These are phyloP conservation scores for Heliconius charithonia DNA, from an alignment of 2,888 invertebrate species.

Conservation along the genomic window DNA sequence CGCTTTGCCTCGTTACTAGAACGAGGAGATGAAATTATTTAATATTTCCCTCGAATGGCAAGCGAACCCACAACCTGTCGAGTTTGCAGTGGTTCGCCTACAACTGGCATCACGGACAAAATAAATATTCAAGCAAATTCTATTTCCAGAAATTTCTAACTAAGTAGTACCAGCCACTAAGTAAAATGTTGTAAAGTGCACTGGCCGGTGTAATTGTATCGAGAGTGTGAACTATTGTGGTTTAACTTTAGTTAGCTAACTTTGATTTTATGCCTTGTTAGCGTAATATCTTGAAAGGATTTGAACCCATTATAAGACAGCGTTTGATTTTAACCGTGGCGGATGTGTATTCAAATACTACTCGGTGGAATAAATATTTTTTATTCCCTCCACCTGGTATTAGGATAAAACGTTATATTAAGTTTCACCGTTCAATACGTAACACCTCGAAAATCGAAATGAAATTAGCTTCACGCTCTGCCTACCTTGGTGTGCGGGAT, in stretches of 20 bases:
- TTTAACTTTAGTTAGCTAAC: constrained; percentile 39
- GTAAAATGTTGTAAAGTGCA: constrained; percentile 40
- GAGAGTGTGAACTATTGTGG: constrained; percentile 42
- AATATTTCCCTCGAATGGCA: no score
- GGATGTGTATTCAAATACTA: not conserved
- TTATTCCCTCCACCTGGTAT: not conserved
- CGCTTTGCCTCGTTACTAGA: no score
- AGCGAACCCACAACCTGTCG: no score
- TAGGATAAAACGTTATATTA: not conserved
- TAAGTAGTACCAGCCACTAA: constrained; percentile 27
- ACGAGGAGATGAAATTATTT: no score
- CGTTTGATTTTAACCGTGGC: no score
- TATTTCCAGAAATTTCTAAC: constrained; percentile 33
- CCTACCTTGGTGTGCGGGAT: no score
- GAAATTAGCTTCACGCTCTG: no score
- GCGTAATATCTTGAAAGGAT: not conserved
- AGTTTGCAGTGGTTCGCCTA: no score
- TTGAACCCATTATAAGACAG: no score
- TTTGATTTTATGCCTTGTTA: constrained; percentile 34
- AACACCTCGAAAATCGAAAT: no score
- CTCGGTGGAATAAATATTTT: not conserved
- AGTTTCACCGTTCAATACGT: no score
- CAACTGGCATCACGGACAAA: no score
- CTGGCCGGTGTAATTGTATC: constrained; percentile 43
- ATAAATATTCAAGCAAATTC: constrained; percentile 10